Evolutionary conservation across 2,888 invertebrate genomes (phyloP).

Genomic region (Mesoligia furuncula): DNA sequence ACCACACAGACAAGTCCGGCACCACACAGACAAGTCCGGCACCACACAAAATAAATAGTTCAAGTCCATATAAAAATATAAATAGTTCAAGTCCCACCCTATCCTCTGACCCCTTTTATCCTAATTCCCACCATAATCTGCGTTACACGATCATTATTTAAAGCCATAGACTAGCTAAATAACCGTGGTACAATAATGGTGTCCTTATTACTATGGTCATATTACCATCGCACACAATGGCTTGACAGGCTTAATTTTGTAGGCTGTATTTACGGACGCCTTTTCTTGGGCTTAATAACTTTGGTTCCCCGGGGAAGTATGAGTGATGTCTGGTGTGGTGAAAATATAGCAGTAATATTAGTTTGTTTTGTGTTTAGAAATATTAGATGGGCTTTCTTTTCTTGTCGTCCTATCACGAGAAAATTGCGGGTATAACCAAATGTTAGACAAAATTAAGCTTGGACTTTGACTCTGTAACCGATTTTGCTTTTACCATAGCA

Average conservation of each 20-base stretch:
- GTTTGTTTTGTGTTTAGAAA: slow-evolving; percentile 12
- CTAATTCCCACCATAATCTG: slow-evolving; percentile 47
- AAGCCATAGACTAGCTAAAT: slow-evolving; percentile 34
- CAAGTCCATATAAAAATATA: slow-evolving; percentile 15
- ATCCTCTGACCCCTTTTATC: slow-evolving; percentile 23
- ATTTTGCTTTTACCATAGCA: not conserved
- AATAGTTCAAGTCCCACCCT: not conserved
- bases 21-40: too few species aligned
- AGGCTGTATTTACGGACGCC: slow-evolving; percentile 64
- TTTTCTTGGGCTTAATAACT: slow-evolving; percentile 75
- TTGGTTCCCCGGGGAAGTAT: slow-evolving; percentile 60
- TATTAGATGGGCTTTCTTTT: not conserved
- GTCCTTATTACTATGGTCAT: slow-evolving; percentile 41
- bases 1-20: too few species aligned
- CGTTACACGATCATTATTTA: slow-evolving; percentile 43
- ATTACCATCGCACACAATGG: slow-evolving; percentile 57
- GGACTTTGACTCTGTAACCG: not conserved
- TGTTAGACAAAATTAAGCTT: not conserved
- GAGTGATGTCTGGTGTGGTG: slow-evolving; percentile 28
- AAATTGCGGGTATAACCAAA: not conserved
- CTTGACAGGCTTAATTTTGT: slow-evolving; percentile 60
- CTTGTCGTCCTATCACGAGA: not conserved
- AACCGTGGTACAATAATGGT: slow-evolving; percentile 38
- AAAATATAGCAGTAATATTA: not conserved
- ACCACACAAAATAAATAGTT: too few species aligned